Percentiles rank a stretch among this genome's conserved stretches.
Evolutionary conservation across 2,888 invertebrate species (phyloP).

Genomic region (Watsonalla cultraria): DNA sequence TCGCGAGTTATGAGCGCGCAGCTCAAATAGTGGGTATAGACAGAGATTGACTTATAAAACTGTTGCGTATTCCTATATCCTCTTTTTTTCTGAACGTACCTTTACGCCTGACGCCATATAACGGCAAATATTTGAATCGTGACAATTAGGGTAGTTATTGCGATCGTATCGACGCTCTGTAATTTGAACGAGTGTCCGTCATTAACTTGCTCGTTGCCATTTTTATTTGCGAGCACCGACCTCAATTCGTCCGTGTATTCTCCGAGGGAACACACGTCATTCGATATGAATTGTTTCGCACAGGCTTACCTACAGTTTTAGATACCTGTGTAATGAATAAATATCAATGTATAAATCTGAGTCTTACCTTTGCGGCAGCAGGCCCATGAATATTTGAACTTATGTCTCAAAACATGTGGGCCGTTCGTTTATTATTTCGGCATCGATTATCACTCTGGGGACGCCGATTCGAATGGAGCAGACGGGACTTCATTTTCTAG

Average conservation of each 20-base stretch:
- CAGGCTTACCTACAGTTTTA: constrained; percentile 36
- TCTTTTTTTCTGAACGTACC: no score
- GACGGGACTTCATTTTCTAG: constrained; percentile 74
- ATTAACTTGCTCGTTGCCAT: constrained; percentile 47
- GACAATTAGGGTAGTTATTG: constrained; percentile 33
- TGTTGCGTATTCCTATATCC: no score
- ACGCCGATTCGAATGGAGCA: constrained; percentile 35
- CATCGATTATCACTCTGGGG: constrained; percentile 52
- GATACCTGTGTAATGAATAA: constrained; percentile 41
- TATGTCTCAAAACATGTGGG: constrained; percentile 55
- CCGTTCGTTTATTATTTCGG: constrained; percentile 67
- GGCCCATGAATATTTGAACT: constrained; percentile 70
- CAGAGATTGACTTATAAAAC: no score
- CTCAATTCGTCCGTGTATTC: constrained; percentile 27
- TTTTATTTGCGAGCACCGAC: constrained; percentile 40
- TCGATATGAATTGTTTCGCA: constrained; percentile 50
- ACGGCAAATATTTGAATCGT: constrained; percentile 38
- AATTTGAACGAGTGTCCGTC: constrained; percentile 42
- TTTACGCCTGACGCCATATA: constrained; percentile 26
- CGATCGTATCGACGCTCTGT: constrained; percentile 29
- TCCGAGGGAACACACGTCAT: constrained; percentile 11
- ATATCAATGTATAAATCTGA: constrained; percentile 49
- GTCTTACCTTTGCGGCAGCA: constrained; percentile 48
- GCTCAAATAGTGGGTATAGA: no score
- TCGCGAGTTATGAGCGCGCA: no score